Base-by-base conservation (phyloP, 1,140 invertebrate genomes). In the Macrotrachela quadricornifera region DNA sequence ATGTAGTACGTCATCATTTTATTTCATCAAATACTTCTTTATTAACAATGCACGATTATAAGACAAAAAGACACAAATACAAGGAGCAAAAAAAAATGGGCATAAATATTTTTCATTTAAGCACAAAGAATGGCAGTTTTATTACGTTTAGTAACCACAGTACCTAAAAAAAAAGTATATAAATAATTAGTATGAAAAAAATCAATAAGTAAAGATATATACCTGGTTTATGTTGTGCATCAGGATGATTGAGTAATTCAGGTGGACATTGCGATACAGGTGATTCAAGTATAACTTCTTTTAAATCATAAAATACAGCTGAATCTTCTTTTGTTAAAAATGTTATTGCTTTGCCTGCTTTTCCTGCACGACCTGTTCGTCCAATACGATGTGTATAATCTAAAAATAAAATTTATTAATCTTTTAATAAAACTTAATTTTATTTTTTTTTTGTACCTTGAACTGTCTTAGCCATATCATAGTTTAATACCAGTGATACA, bases 331-430 rank as follows among this genome's bases (percentile, higher is more conserved):
- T 90, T 1, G 92, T 97, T 38, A 90, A 77, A 68, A 99, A 95
- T 1, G 85, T 84, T 57, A 97, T 81, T 12, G 94, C 90, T 56
- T 84, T 78, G 72, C 94, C 94, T 64, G 79, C 81, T 68, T 97
- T 97, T 39, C 94, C 94, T 14, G 92, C 94, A 73, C 94, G 83
- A 63, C 92, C 92, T 0, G 92, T 97, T 74, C 92, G 79, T 66
- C 92, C 92, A 68, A 97, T 96, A 77, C 92, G 80, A 81, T 97
- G 92, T 0, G 90, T 95, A 62, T 97, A 97, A 75, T 95, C 91
- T 54, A 94, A 82, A 43, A 81, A 79, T 47, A 59, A 59, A 56
- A 59, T 59, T 51, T 47, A 55, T 39, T 44, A 56, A 41, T 1
- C 4, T 42, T 42, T 42, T 42, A 3, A 42, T 4, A 30, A 8